Evolutionary conservation across 2,888 invertebrate genomes (phyloP).

Genomic region (Fissipunctia ypsillon): DNA sequence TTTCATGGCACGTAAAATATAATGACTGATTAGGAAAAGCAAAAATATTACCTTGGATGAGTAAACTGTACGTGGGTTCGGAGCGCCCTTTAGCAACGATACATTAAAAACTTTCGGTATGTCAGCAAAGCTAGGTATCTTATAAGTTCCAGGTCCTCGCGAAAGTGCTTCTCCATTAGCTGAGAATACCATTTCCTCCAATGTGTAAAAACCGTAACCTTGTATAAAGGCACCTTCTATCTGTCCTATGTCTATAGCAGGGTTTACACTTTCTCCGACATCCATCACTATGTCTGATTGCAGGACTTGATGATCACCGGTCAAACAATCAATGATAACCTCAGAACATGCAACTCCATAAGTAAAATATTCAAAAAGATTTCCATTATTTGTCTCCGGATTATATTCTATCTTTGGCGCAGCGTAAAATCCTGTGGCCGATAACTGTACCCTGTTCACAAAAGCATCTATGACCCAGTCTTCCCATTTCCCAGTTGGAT

Average conservation of each 20-base stretch:
- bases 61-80: constrained; percentile 95
- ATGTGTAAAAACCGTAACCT: constrained; percentile 95
- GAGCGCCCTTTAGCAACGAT: constrained; percentile 94
- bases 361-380: constrained; percentile 94
- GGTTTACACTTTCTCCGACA: constrained; percentile 96
- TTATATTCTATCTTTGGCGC: constrained; percentile 92
- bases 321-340: constrained; percentile 96
- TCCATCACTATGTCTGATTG: constrained; percentile 97
- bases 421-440: constrained; percentile 94
- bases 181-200: constrained; percentile 95
- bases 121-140: constrained; percentile 95
- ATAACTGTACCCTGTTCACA: constrained; percentile 92
- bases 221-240: constrained; percentile 97
- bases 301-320: constrained; percentile 95
- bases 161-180: constrained; percentile 93
- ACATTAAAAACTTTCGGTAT: constrained; percentile 96
- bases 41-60: constrained; percentile 94
- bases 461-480: constrained; percentile 94
- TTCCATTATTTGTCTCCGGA: constrained; percentile 91
- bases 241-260: constrained; percentile 97
- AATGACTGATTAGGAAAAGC: background rate
- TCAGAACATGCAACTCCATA: constrained; percentile 95
- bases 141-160: constrained; percentile 96
- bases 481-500: constrained; percentile 94
- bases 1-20: background rate